Percentiles rank a stretch among this genome's conserved stretches.
phyloP scores from a whole-genome alignment of 2,113 vertebrate species.

The Lasiurus borealis region DNA sequence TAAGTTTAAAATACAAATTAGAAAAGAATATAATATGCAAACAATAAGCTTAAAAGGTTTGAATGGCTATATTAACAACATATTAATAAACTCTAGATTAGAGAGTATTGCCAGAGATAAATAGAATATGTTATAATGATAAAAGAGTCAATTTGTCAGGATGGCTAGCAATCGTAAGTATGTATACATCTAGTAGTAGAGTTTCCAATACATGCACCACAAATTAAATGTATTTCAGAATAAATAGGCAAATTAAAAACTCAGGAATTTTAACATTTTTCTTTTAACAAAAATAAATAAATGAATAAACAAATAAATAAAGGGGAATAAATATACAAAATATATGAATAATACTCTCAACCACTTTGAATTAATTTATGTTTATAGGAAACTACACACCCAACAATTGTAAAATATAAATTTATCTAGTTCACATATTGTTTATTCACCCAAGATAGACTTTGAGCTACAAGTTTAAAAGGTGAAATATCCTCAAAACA shows the following conservation, averaged over 20 bases:
- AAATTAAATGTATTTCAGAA: neutral
- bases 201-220: neutral
- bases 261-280: neutral
- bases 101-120: neutral
- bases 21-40: neutral
- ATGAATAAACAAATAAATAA: neutral
- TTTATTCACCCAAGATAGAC: neutral
- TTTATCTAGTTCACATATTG: neutral
- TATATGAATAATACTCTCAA: neutral
- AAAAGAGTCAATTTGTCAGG: neutral
- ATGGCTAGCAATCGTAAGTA: neutral
- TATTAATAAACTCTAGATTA: neutral
- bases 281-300: neutral
- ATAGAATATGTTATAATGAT: neutral
- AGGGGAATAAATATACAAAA: neutral
- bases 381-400: neutral
- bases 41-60: neutral
- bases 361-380: neutral
- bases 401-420: neutral
- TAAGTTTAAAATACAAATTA: neutral
- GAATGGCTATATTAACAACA: neutral
- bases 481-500: neutral
- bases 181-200: neutral
- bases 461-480: neutral
- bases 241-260: neutral